These are phyloP conservation scores for Corynorhinus townsendii DNA, from an alignment of 2,113 vertebrate genomes.

Conservation along the genomic window DNA sequence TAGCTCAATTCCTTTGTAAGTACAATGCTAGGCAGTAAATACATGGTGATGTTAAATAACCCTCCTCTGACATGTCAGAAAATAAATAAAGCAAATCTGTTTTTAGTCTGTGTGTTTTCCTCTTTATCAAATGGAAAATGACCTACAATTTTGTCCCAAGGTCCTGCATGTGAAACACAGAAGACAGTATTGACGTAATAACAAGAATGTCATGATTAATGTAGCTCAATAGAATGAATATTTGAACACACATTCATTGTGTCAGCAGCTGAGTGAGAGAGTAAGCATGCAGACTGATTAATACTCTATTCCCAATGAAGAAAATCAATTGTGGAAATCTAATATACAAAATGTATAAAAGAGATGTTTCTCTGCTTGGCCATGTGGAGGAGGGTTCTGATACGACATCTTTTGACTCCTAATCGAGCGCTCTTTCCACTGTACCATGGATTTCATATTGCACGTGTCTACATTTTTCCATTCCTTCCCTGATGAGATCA, in stretches of 20 bases:
- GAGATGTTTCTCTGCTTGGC: background rate
- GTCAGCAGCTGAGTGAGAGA: background rate
- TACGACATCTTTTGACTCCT: background rate
- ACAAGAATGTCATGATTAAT: background rate
- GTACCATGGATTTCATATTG: background rate
- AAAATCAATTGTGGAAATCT: background rate
- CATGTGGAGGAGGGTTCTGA: background rate
- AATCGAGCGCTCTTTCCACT: background rate
- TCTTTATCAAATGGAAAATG: constrained; percentile 14
- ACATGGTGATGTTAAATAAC: background rate
- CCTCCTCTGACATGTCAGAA: background rate
- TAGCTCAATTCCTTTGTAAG: background rate
- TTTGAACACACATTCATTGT: background rate
- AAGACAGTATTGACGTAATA: background rate
- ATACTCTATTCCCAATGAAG: background rate
- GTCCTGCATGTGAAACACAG: background rate
- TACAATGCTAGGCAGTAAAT: background rate
- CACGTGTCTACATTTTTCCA: background rate
- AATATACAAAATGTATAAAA: background rate
- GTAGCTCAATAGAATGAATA: background rate
- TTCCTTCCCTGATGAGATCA: background rate
- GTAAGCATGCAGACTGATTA: background rate
- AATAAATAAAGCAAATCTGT: constrained; percentile 54
- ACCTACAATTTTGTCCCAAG: background rate
- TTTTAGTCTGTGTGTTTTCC: constrained; percentile 35